Evolutionary conservation across 2,888 invertebrate species (phyloP).

Genomic region (Nasonovia ribisnigri): DNA sequence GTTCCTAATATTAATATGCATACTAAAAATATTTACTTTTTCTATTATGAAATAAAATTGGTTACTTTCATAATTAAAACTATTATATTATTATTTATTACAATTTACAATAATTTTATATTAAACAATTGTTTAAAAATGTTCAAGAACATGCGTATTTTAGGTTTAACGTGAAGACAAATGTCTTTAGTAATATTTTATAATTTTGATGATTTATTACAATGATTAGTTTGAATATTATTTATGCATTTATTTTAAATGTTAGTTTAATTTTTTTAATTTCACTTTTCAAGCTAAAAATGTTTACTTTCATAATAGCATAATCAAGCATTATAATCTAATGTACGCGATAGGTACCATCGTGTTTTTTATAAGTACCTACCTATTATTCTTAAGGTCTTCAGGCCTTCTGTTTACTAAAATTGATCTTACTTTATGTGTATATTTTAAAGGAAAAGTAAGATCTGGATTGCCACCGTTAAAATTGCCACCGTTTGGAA

Average conservation of each 20-base stretch:
- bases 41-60: neutral
- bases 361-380: neutral
- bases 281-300: neutral
- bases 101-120: neutral
- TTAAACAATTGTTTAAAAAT: neutral
- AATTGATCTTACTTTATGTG: neutral
- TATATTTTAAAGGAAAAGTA: constrained; percentile 69
- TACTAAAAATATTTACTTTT: neutral
- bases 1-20: too few relatives aligned
- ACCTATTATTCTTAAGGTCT: neutral
- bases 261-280: neutral
- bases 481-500: constrained; percentile 80
- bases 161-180: neutral
- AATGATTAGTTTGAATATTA: neutral
- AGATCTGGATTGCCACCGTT: constrained; percentile 81
- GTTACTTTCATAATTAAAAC: neutral
- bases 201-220: neutral
- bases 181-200: too few relatives aligned
- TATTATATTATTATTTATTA: neutral
- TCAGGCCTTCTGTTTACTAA: neutral
- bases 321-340: neutral
- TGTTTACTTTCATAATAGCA: neutral
- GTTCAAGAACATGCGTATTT: neutral
- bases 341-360: neutral
- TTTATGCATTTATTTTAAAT: neutral